phyloP scores from a whole-genome alignment of 2,797 vertebrate genomes.

The Amblyraja radiata region DNA sequence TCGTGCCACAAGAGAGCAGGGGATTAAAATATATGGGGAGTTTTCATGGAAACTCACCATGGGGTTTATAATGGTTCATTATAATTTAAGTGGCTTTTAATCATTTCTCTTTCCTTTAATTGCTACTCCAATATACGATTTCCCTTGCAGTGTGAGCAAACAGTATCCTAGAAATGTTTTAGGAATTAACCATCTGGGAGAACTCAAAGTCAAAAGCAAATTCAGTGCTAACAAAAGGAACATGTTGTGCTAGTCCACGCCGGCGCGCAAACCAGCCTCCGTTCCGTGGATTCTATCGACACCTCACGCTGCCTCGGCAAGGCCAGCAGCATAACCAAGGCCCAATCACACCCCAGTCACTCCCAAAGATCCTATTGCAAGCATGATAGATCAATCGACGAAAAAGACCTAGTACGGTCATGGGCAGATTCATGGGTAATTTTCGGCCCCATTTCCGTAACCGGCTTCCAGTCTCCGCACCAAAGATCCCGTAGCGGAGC shows the following conservation, averaged over 20 bases:
- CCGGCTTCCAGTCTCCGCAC: no score
- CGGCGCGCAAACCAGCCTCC: no score
- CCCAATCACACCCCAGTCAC: no score
- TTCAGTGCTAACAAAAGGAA: not conserved
- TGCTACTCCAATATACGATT: not conserved
- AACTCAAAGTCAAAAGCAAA: not conserved
- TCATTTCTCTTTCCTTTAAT: not conserved
- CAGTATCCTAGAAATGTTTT: not conserved
- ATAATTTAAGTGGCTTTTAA: not conserved
- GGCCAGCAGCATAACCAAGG: no score
- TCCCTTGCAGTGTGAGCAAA: not conserved
- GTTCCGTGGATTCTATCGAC: no score
- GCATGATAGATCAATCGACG: no score
- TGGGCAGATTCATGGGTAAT: no score
- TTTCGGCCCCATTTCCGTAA: no score
- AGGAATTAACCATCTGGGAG: not conserved
- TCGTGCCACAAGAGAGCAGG: not conserved
- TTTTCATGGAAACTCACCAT: not conserved
- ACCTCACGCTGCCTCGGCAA: no score
- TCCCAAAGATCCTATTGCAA: no score
- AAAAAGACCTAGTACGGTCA: no score
- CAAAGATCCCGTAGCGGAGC: no score
- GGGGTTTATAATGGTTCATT: not conserved
- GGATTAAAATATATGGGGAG: not conserved
- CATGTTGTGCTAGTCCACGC: not conserved